Base-by-base conservation (phyloP, 2,888 invertebrate species). In the Drosophila buzzatii region DNA sequence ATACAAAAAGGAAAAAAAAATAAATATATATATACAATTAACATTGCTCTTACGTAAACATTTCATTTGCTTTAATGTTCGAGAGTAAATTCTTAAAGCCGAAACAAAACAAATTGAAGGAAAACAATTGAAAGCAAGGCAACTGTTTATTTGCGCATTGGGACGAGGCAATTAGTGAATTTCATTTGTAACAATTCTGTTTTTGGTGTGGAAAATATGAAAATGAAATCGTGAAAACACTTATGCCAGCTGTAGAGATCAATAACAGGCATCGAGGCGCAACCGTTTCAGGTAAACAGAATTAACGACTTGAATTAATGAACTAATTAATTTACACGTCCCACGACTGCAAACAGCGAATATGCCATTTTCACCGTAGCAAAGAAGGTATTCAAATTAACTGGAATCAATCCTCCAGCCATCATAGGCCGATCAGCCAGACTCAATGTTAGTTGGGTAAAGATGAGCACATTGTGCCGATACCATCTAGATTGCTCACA, bases 101-200 rank as follows among this genome's bases (percentile, higher is more conserved):
- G 56, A 31, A 53, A 44, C 56, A 51, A 45, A 61, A 23, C 62
- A 56, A 64, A 62, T 49, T 49, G 47, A 52, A 76, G 52, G 55
- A 53, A 62, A 79, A 59, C 41, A 58, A 60, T 66, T 44, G 39
- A 66, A 69, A 62, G 35, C 49, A 57, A 58, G 63, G 56, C 49
- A 79, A 79, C 68, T 85, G 76, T 86, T 86, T 84, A 87, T 84
- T 85, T 86, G 81, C 79, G 70, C 66, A 74, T 73, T 63, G 76
- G 64, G 74, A 87, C 75, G 76, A 59, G 77, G 72, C 82, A 85
- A 89, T 86, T 84, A 89, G 89, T 77, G 70, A 73, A 73, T 73
- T 81, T 83, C 86, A 62, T 75, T 74, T 74, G 79, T 69, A 61
- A 59, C 68, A 64, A 35, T 37, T 53, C 16, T 53, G 37, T 59